Percentiles rank a stretch among this genome's conserved stretches.
Evolutionary conservation across 2,888 invertebrate species (phyloP).

Genomic region (Meteorus colon): DNA sequence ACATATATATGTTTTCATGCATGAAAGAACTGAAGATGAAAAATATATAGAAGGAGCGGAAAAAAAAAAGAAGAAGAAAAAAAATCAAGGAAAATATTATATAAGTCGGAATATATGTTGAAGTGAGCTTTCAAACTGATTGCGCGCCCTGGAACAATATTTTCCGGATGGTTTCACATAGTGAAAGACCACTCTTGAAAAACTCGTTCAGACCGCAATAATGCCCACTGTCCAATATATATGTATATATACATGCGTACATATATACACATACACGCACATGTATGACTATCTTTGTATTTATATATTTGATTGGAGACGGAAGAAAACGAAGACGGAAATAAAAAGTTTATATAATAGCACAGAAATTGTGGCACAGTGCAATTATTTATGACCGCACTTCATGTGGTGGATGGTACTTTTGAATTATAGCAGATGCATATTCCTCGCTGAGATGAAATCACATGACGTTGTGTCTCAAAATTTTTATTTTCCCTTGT

Average conservation of each 20-base stretch:
- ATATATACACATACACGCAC: constrained; percentile 17
- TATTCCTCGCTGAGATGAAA: neutral
- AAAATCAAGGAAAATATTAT: neutral
- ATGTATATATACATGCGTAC: neutral
- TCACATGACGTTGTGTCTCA: neutral
- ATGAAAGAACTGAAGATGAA: neutral
- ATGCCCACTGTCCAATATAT: constrained; percentile 14
- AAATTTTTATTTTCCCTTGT: neutral
- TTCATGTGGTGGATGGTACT: neutral
- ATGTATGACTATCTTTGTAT: too few species aligned
- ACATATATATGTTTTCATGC: neutral
- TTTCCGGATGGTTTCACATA: constrained; percentile 21
- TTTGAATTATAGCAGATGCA: neutral
- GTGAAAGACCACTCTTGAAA: constrained; percentile 27
- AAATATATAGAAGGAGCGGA: neutral
- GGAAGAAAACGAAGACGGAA: neutral
- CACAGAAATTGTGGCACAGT: neutral
- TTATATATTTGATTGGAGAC: constrained; percentile 11
- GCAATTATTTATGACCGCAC: constrained; percentile 10
- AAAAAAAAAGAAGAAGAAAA: neutral
- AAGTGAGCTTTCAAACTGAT: constrained; percentile 29
- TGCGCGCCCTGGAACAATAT: constrained; percentile 22
- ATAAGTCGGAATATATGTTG: constrained; percentile 16
- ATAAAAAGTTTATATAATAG: neutral
- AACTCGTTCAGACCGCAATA: constrained; percentile 26